Base-by-base conservation (phyloP, 2,888 invertebrate species). In the Monoplex corrugatus region DNA sequence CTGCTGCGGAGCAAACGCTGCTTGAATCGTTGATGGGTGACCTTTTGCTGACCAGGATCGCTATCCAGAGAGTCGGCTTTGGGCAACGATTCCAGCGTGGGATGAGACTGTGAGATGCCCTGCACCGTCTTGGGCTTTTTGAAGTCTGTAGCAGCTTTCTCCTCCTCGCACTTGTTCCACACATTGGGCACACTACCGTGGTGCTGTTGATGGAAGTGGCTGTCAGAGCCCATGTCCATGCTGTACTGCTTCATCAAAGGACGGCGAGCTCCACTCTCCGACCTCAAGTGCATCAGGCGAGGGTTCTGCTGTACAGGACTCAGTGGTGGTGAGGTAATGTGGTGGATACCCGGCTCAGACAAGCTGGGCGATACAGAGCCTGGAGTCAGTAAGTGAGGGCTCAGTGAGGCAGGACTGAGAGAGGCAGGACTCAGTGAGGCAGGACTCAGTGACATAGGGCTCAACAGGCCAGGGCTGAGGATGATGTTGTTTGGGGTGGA, bases 231-330 rank as follows among this genome's bases (percentile, higher is more conserved):
- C 38, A 91, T 89, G 82, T 92, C 92, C 87, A 92, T 90, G 86
- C 91, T 91, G 90, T 91, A 90, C 88, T 92, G 92, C 82, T 92
- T 92, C 38, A 91, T 89, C 44, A 92, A 87, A 2, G 91, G 92
- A n/a, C 89, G 86, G 6, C 92, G 90, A 35, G 84, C 88, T 44
- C 35, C 86, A 19, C 89, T 87, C 45, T 72, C 88, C 40, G 84
- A 86, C 45, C 88, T 85, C n/a, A 88, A 89, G 87, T 86, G 89
- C 45, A 89, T 89, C 32, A 90, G 89, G 72, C 89, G 89, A 32
- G 90, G 91, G 72, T 88, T 89, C 16, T 82, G 90, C 32, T 86
- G 90, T 5, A 90, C 90, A 35, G 90, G 38, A 78, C 89, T 88
- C 75, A 90, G 89, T 43, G 91, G 91, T 2, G 91, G 90, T 10